Evolutionary conservation across 2,888 invertebrate species (phyloP).

Genomic region (Salpingus planirostris): DNA sequence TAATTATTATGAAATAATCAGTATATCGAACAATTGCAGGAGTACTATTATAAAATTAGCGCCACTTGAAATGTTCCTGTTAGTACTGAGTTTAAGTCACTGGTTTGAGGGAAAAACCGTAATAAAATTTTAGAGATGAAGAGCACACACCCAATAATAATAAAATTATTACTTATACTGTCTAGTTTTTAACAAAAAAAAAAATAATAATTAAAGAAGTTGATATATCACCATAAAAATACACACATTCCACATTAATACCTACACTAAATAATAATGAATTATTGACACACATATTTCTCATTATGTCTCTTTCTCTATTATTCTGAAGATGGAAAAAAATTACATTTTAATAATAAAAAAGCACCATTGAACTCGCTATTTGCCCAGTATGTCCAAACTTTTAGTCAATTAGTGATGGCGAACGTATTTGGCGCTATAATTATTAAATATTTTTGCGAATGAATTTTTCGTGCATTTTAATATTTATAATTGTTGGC

Average conservation of each 20-base stretch:
- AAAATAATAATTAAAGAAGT: conserved; percentile 4
- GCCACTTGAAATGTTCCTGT: conserved; percentile 31
- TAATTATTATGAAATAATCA: conserved; percentile 32
- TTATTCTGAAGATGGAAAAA: too few species aligned
- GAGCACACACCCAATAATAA: too few species aligned
- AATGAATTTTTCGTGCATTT: conserved; percentile 17
- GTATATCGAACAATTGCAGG: conserved; percentile 36
- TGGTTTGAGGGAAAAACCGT: too few species aligned
- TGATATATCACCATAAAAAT: too few species aligned
- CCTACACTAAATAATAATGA: too few species aligned
- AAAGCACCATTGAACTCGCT: conserved; percentile 8
- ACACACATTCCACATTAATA: too few species aligned
- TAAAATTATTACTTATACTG: too few species aligned
- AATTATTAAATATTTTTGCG: too few species aligned
- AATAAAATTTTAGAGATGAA: too few species aligned
- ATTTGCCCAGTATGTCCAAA: conserved; percentile 22
- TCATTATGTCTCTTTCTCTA: too few species aligned
- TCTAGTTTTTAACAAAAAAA: conserved; percentile 7
- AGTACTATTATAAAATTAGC: conserved; percentile 28
- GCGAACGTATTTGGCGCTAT: conserved; percentile 26
- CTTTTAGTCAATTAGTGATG: conserved; percentile 34
- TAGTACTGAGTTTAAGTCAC: conserved; percentile 31
- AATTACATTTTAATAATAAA: too few species aligned
- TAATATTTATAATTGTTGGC: conserved; percentile 23
- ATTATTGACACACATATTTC: too few species aligned